Conservation (phyloP, 2,113 vertebrate species). For the Cygnus atratus region DNA sequence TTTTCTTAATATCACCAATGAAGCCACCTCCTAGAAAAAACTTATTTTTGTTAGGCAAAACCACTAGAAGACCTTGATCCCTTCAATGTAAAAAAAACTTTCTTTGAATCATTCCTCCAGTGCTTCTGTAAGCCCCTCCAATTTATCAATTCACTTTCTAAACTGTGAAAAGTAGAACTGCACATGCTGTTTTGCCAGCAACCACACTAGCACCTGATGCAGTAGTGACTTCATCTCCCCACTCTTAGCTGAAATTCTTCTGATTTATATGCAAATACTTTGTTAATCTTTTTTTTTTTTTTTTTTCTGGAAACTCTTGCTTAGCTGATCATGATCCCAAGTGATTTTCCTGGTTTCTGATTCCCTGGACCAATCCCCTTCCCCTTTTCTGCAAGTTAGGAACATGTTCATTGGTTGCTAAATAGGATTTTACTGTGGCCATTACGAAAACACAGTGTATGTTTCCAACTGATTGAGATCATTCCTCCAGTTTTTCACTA, state of each 20-base stretch:
- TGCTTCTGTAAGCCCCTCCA: not conserved
- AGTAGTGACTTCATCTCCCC: not conserved
- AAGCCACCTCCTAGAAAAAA: not conserved
- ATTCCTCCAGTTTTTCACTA: not conserved
- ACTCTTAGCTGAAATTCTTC: not conserved
- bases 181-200: not conserved
- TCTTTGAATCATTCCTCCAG: not conserved
- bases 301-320: not conserved
- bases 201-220: not conserved
- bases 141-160: not conserved
- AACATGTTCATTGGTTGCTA: not conserved
- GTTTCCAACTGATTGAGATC: not conserved
- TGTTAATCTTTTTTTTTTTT: not conserved
- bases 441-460: not conserved
- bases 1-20: not conserved
- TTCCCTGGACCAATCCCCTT: not conserved
- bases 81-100: not conserved
- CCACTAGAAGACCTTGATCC: not conserved
- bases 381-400: not conserved
- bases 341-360: not conserved
- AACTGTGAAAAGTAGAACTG: not conserved
- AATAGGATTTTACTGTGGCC: not conserved
- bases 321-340: not conserved
- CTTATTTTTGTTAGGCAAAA: not conserved
- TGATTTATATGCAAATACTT: not conserved